A percentile compares a stretch with the other conserved stretches of the same genome.
phyloP scores from a whole-genome alignment of 2,888 invertebrate species.

The Rhogogaster chlorosoma region DNA sequence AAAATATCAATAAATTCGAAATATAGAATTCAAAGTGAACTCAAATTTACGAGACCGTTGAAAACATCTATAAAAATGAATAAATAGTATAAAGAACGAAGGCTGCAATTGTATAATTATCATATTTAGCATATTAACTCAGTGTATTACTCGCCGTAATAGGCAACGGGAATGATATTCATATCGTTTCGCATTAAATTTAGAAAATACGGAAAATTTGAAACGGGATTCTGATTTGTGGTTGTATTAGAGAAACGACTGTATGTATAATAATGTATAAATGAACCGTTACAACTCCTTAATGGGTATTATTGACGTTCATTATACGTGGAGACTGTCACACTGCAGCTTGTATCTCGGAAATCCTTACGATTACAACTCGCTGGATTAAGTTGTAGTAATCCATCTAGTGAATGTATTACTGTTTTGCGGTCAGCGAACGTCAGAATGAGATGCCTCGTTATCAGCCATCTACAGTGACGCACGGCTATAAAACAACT shows the following conservation, averaged over 20 bases:
- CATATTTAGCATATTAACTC: neutral
- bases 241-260: neutral
- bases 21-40: neutral
- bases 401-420: neutral
- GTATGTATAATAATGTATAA: neutral
- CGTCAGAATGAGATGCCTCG: neutral
- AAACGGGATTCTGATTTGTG: neutral
- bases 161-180: neutral
- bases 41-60: neutral
- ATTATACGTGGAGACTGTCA: neutral
- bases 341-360: neutral
- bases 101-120: neutral
- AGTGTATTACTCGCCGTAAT: neutral
- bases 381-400: slow-evolving; percentile 10
- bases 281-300: neutral
- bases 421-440: slow-evolving; percentile 31
- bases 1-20: neutral
- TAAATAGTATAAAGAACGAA: neutral
- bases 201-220: neutral
- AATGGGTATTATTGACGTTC: slow-evolving; percentile 5
- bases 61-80: neutral
- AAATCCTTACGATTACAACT: slow-evolving; percentile 20
- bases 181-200: neutral
- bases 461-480: neutral
- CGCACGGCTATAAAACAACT: neutral